A percentile compares a stretch with the other conserved stretches of the same genome.
These are phyloP conservation scores for Dinomys branickii DNA, from an alignment of 2,113 vertebrate genomes.

Conservation along the genomic window DNA sequence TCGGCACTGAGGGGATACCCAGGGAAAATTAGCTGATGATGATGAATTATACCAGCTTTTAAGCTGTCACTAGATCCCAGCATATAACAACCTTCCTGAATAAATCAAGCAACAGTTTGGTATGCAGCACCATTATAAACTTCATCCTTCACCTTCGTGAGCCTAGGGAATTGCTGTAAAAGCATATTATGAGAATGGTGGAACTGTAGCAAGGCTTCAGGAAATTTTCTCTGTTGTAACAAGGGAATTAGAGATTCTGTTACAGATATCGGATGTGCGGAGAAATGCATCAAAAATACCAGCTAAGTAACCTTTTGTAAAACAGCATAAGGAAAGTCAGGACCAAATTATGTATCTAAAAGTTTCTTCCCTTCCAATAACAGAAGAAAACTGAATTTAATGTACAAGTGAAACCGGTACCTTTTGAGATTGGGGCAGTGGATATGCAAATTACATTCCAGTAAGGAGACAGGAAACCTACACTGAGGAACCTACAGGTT, in stretches of 20 bases:
- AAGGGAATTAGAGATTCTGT: constrained; percentile 74
- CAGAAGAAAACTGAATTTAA: constrained; percentile 55
- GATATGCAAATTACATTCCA: constrained; percentile 6
- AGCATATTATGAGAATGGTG: constrained; percentile 68
- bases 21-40: constrained; percentile 76
- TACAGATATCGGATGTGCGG: constrained; percentile 39
- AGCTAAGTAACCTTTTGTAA: constrained; percentile 61
- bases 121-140: constrained; percentile 78
- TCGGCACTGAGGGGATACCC: constrained; percentile 72
- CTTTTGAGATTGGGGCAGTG: not conserved
- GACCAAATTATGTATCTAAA: constrained; percentile 33
- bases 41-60: constrained; percentile 81
- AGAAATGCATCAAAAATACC: constrained; percentile 64
- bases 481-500: not conserved
- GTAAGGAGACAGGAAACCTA: not conserved
- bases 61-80: constrained; percentile 78
- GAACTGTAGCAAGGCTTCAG: constrained; percentile 27
- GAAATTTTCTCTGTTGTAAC: constrained; percentile 64
- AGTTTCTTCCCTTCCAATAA: not conserved
- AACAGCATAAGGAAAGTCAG: constrained; percentile 49
- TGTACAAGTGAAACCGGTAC: not conserved
- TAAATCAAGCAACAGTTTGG: constrained; percentile 81
- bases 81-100: constrained; percentile 75
- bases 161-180: constrained; percentile 76
- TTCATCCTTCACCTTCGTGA: constrained; percentile 70